Evolutionary conservation across 1,140 invertebrate species (phyloP), one percentile per base, ranked within the genome.

Genomic region (Drosophila sucinea): DNA sequence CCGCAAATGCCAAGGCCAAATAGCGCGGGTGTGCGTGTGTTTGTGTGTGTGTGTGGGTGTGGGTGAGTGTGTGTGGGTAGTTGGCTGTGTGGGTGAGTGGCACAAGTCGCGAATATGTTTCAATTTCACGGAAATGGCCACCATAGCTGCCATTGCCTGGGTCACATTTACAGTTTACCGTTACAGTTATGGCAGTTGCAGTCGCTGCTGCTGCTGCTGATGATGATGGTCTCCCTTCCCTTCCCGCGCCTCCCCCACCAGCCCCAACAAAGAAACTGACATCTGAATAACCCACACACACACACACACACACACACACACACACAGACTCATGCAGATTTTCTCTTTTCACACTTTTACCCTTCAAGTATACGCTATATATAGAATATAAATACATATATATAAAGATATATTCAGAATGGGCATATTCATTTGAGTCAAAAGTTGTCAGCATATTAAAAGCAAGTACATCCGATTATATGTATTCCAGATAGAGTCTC

Each of bases 1-100:
- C 75, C 83, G 67, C 82, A 86, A 86, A 86, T 86, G 82, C 82
- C 82, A 86, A 86, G 82, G 82, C 77, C 83, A 82, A 79, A 71
- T 60, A 41, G 32, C 57, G 32, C 47, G 68, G 51, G 51, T 65
- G 62, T 66, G 61, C 58, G 57, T 68, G 72, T 70, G 67, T 69
- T 33, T 60, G 32, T 23, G 44, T 10, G 44, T 51, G 23, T 51
- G n/a, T 1, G 23, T 51, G 25, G 27, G 27, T 51, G 44, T 27
- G 7, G 33, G 30, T 25, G 61, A 30, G 51, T 63, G 25, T 55
- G 65, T 33, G 56, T 55, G 72, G 32, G 33, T 10, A 56, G 33
- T 35, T 8, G 7, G 35, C 4, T 38, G 35, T 27, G 6, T 27
- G 8, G 33, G 30, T 32, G 62, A 30, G 35, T 63, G 2, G 40